Conservation (phyloP, 1,140 invertebrate species). For the Eupristina koningsbergeri region DNA sequence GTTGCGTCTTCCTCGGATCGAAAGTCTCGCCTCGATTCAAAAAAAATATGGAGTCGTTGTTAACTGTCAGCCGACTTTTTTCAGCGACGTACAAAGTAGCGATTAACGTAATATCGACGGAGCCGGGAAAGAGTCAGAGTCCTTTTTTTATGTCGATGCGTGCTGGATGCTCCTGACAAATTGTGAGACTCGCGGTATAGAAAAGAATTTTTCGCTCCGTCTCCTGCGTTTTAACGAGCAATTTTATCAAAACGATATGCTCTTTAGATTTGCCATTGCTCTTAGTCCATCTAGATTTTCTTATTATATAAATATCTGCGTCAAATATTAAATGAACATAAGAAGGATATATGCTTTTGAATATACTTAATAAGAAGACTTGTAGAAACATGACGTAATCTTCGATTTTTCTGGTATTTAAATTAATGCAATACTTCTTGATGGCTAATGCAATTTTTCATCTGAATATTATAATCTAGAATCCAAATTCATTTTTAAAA, state of each 20-base stretch:
- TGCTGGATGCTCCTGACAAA: neutral
- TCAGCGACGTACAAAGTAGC: neutral
- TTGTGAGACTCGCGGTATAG: neutral
- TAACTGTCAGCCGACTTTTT: neutral
- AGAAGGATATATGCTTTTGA: neutral
- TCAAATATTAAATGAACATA: neutral
- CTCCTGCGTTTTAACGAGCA: neutral
- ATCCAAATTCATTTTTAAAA: neutral
- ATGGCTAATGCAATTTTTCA: neutral
- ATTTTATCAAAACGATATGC: neutral
- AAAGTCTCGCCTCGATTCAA: slow-evolving; percentile 13
- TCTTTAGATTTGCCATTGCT: neutral
- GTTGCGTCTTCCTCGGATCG: neutral
- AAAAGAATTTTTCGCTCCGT: neutral
- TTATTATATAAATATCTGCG: neutral
- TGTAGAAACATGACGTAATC: neutral
- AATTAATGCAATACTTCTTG: neutral
- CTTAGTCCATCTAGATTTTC: neutral
- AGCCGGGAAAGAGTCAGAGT: neutral
- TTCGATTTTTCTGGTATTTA: neutral
- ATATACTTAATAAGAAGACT: neutral
- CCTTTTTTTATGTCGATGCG: neutral
- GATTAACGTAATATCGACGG: slow-evolving; percentile 1
- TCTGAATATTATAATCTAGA: neutral
- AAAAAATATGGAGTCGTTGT: neutral